Evolutionary conservation across 2,797 vertebrate species (phyloP).

Genomic region (Notamacropus eugenii): DNA sequence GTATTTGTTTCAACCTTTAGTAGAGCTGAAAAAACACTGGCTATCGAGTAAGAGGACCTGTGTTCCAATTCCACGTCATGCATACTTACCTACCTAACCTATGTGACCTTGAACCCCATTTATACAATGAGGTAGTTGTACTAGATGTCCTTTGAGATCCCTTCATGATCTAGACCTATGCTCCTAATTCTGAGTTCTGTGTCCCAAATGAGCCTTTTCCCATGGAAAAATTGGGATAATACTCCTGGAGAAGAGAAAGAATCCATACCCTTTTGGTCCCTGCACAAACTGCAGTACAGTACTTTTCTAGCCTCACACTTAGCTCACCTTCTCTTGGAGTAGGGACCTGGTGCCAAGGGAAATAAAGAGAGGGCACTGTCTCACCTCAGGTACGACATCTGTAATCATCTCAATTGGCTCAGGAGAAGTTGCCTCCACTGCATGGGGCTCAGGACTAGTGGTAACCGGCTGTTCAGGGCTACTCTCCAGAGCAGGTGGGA

Average conservation of each 20-base stretch:
- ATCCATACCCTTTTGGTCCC: background rate
- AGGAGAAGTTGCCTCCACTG: constrained; percentile 78
- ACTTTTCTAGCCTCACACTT: background rate
- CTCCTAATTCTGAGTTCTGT: background rate
- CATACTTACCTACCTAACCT: background rate
- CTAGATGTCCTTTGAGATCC: background rate
- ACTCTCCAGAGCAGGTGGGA: constrained; percentile 73
- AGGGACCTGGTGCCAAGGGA: background rate
- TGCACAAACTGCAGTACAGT: background rate
- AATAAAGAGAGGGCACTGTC: constrained; percentile 33
- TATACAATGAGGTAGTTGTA: background rate
- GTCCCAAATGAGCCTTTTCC: background rate
- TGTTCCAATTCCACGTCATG: background rate
- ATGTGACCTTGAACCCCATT: background rate
- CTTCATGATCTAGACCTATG: background rate
- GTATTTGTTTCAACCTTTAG: background rate
- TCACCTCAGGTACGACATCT: constrained; percentile 83
- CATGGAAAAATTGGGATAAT: background rate
- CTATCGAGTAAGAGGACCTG: background rate
- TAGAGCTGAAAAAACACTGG: background rate
- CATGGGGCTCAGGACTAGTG: constrained; percentile 83
- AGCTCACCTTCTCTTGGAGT: background rate
- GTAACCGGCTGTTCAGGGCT: constrained; percentile 76
- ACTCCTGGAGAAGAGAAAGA: background rate
- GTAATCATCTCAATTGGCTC: constrained; percentile 82